These are phyloP conservation scores for Lamprologus speciosus DNA, from an alignment of 2,113 vertebrate species.

Conservation along the genomic window DNA sequence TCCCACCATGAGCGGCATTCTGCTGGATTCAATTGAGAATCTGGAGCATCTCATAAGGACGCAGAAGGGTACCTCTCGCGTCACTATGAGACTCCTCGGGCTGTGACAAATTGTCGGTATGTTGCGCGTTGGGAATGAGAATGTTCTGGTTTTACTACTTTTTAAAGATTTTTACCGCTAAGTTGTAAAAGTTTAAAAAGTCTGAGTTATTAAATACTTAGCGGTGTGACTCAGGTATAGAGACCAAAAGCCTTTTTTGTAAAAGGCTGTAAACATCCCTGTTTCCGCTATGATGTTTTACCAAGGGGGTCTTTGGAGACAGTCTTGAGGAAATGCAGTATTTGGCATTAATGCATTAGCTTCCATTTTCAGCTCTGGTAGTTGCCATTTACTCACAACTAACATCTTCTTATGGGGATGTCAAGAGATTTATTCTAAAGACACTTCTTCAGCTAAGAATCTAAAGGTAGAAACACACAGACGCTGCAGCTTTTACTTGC, in stretches of 20 bases:
- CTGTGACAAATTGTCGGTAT: neutral
- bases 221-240: neutral
- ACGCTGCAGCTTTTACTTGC: too few relatives aligned
- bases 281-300: neutral
- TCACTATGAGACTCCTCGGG: neutral
- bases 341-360: neutral
- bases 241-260: neutral
- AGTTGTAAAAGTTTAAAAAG: neutral
- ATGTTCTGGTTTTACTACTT: neutral
- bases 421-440: too few relatives aligned
- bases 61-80: neutral
- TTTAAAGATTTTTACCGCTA: neutral
- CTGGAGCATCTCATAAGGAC: neutral
- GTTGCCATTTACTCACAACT: neutral
- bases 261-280: neutral
- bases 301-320: neutral
- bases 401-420: neutral
- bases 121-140: neutral
- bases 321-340: neutral
- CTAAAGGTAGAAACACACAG: too few relatives aligned
- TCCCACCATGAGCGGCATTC: neutral
- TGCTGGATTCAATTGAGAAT: neutral
- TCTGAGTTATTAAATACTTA: neutral
- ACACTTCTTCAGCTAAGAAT: too few relatives aligned
- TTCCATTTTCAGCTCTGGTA: neutral